A percentile compares a stretch with the other conserved stretches of the same genome.
phyloP scores from a whole-genome alignment of 2,888 invertebrate species.

The Rhimphoctona megacephalus region DNA sequence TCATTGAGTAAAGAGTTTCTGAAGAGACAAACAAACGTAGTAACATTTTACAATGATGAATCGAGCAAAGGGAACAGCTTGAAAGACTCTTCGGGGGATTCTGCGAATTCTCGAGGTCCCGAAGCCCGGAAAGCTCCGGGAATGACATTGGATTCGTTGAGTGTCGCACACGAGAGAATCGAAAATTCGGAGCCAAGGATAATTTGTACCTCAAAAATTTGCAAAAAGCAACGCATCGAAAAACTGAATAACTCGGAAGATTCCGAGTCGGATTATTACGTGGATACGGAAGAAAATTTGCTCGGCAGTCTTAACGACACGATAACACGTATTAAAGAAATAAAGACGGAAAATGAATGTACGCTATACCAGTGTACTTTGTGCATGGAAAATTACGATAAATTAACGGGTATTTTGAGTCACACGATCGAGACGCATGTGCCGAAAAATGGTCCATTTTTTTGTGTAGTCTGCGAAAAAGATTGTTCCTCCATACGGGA shows the following conservation, averaged over 20 bases:
- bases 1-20: not conserved
- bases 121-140: not conserved
- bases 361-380: constrained; percentile 81
- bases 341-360: constrained; percentile 74
- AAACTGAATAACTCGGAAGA: not conserved
- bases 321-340: constrained; percentile 81
- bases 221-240: not conserved
- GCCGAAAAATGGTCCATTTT: constrained; percentile 84
- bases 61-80: not conserved
- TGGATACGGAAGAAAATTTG: constrained; percentile 75
- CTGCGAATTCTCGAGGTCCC: not conserved
- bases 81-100: not conserved
- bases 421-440: constrained; percentile 82
- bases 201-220: not conserved
- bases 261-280: constrained; percentile 77
- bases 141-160: not conserved
- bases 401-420: constrained; percentile 76
- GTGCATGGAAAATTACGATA: constrained; percentile 80
- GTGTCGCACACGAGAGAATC: not conserved
- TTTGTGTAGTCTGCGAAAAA: constrained; percentile 87
- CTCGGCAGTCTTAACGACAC: constrained; percentile 82
- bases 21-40: not conserved
- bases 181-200: not conserved
- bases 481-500: constrained; percentile 87
- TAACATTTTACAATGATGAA: not conserved